phyloP scores from a whole-genome alignment of 2,113 vertebrate species.

The Cricetomys ansorgei region DNA sequence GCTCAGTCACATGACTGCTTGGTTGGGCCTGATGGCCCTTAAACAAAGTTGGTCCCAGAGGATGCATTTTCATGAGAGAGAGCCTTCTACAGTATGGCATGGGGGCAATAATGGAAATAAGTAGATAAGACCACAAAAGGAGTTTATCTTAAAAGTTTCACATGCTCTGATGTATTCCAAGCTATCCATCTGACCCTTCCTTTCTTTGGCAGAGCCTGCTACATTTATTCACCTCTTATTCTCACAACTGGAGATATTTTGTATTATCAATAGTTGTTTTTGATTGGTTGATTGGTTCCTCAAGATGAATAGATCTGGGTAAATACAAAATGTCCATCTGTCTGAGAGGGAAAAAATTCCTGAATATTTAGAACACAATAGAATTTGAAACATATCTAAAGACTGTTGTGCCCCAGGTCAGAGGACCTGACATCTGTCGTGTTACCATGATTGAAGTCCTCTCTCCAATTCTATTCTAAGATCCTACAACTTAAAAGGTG shows the following conservation, averaged over 20 bases:
- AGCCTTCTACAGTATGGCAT: neutral
- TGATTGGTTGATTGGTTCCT: neutral
- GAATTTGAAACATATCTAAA: neutral
- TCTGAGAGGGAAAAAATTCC: neutral
- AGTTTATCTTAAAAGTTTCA: constrained; percentile 63
- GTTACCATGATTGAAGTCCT: neutral
- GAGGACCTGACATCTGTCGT: neutral
- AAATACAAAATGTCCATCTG: neutral
- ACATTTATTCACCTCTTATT: neutral
- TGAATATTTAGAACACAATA: no score
- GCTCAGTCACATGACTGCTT: neutral
- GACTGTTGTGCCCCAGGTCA: neutral
- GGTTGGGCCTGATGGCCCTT: neutral
- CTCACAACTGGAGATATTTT: neutral
- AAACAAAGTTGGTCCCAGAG: constrained; percentile 25
- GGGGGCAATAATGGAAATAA: constrained; percentile 18
- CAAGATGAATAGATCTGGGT: neutral
- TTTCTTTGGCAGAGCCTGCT: neutral
- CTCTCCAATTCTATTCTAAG: neutral
- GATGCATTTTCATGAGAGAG: neutral
- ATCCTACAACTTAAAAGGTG: neutral
- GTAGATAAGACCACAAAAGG: neutral
- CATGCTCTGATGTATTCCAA: neutral
- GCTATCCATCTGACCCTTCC: neutral
- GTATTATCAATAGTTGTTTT: neutral